Evolutionary conservation across 2,113 vertebrate species (phyloP).

Genomic region (Passer domesticus): DNA sequence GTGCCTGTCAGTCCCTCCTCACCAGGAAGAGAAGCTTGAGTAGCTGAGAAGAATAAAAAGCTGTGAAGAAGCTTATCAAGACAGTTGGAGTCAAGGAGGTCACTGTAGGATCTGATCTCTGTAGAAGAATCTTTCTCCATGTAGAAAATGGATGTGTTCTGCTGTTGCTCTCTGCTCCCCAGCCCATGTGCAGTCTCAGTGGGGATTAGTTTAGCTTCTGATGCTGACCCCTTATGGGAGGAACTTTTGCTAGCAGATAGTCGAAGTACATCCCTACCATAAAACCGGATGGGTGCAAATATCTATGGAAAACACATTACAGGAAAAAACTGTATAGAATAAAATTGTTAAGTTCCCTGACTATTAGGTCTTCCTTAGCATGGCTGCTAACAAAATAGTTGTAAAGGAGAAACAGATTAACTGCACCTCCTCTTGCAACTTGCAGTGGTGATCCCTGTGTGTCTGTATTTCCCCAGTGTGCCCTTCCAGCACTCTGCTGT

Average conservation of each 20-base stretch:
- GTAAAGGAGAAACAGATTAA: background rate
- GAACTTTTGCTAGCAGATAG: background rate
- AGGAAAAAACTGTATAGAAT: background rate
- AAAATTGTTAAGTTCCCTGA: background rate
- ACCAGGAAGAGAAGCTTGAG: background rate
- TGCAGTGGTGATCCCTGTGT: background rate
- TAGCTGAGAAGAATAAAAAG: background rate
- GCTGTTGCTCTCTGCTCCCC: background rate
- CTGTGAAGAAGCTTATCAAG: background rate
- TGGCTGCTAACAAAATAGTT: background rate
- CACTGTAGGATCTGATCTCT: background rate
- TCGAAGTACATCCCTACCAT: background rate
- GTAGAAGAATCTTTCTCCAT: background rate
- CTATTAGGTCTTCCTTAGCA: background rate
- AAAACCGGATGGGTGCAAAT: background rate
- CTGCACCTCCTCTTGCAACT: background rate
- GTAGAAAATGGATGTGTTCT: background rate
- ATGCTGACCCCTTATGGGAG: background rate
- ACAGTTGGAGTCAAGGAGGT: background rate
- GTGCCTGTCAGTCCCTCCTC: background rate
- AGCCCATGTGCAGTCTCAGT: background rate
- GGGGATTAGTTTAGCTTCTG: background rate
- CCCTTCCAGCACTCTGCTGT: background rate
- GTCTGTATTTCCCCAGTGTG: accelerated
- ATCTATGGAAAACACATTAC: background rate